Evolutionary conservation across 2,888 invertebrate genomes (phyloP), one percentile per base, ranked within the genome.

Genomic region (Melanophora roralis): DNA sequence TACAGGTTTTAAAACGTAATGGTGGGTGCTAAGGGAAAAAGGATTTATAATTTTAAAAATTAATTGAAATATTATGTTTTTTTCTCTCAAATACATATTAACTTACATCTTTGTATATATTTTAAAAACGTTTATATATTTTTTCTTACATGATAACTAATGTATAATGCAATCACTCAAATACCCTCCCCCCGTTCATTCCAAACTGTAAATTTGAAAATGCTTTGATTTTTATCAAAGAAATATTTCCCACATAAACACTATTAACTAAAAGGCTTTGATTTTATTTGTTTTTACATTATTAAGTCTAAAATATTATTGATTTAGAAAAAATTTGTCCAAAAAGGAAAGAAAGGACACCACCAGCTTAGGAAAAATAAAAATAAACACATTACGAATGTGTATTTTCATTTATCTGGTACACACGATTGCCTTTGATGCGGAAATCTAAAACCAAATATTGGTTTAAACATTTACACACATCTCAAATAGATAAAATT

Each of bases 341-440:
- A 19, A 3, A 38, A 3, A 38, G 38, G 14, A 8, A 59, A n/a
- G 60, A 69, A 59, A 75, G 75, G 71, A 71, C 71, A 74, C 69
- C 27, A 27, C 27, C 47, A 60, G 49, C 47, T 60, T 27, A 11
- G 5, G 11, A 34, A 60, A 38, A 34, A 62, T 43, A 40, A 27
- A 45, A 45, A 45, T 19, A 45, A 64, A 51, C 57, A 68, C 59
- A 65, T 72, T 78, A 77, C 23, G 64, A 38, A 69, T 82, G 77
- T 78, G 68, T 82, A 65, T 77, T 76, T 82, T 82, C 82, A 82
- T 81, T 82, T 82, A 82, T 81, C 69, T 62, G 65, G 68, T 62
- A 69, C 68, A 78, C 80, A 78, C 69, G 81, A 81, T 80, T 68
- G 64, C 57, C 72, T 82, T 82, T 79, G 81, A 83, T 76, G 34